Evolutionary conservation across 2,797 vertebrate genomes (phyloP).

Genomic region (Microtus californicus): DNA sequence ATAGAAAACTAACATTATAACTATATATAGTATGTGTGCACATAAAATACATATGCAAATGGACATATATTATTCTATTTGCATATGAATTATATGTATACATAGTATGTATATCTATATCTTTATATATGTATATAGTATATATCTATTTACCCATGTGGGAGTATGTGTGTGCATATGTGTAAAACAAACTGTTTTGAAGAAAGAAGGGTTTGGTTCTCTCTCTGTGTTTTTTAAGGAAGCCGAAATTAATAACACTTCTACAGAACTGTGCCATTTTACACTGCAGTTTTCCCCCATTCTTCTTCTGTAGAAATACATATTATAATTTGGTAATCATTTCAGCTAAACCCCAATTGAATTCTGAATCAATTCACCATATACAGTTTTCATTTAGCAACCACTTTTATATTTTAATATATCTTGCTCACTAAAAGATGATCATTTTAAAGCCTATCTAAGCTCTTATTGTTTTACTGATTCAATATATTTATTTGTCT

Average conservation of each 20-base stretch:
- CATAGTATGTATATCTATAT: neutral
- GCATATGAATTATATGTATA: too few species aligned
- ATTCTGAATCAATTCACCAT: neutral
- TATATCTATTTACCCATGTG: neutral
- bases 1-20: neutral
- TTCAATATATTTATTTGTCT: neutral
- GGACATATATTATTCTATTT: too few species aligned
- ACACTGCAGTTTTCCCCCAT: neutral
- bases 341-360: neutral
- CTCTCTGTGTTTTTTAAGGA: neutral
- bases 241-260: neutral
- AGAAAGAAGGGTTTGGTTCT: neutral
- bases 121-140: too few species aligned
- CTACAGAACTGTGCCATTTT: neutral
- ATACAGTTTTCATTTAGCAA: neutral
- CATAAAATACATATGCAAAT: neutral
- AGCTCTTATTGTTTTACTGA: neutral
- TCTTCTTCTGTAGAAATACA: neutral
- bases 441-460: neutral
- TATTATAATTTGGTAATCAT: neutral
- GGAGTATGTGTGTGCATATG: neutral
- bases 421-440: neutral
- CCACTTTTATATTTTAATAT: constrained; percentile 1
- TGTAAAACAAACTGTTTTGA: neutral
- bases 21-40: neutral